phyloP scores from a whole-genome alignment of 2,888 invertebrate species.

The Anarsia innoxiella region DNA sequence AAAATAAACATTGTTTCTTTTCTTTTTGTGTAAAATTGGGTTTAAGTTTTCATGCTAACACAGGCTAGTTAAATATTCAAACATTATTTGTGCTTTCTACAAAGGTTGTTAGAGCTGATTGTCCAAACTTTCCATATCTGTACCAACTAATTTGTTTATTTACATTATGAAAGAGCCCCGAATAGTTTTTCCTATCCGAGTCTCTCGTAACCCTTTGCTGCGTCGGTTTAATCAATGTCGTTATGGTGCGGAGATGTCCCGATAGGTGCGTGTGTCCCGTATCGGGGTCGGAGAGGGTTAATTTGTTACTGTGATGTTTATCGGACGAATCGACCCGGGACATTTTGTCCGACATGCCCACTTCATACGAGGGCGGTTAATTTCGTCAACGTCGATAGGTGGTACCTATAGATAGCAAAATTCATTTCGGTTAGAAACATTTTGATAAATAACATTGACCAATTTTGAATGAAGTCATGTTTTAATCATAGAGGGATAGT shows the following conservation, averaged over 20 bases:
- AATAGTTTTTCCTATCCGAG: constrained; percentile 12
- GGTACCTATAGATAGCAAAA: background rate
- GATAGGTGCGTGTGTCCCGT: constrained; percentile 34
- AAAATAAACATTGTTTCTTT: too few relatives aligned
- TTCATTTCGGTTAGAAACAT: too few relatives aligned
- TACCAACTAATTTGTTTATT: too few relatives aligned
- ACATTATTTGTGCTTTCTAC: too few relatives aligned
- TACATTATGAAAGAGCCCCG: background rate
- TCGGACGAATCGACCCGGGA: constrained; percentile 36
- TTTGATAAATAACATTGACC: too few relatives aligned
- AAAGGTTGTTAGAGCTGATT: too few relatives aligned
- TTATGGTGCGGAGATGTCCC: constrained; percentile 44
- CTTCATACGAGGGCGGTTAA: constrained; percentile 35
- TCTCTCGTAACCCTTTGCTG: constrained; percentile 22
- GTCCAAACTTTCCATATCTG: too few relatives aligned
- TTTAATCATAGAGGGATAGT: too few relatives aligned
- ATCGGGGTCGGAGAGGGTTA: constrained; percentile 38
- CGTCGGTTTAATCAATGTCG: constrained; percentile 56
- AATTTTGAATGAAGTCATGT: too few relatives aligned
- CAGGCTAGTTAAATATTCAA: too few relatives aligned
- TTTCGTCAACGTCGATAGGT: constrained; percentile 32
- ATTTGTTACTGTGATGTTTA: constrained; percentile 57
- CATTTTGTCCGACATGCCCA: constrained; percentile 39
- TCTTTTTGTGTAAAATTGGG: too few relatives aligned
- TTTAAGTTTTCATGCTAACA: too few relatives aligned